Evolutionary conservation across 1,140 invertebrate species (phyloP).

Genomic region (Trichogramma pretiosum): DNA sequence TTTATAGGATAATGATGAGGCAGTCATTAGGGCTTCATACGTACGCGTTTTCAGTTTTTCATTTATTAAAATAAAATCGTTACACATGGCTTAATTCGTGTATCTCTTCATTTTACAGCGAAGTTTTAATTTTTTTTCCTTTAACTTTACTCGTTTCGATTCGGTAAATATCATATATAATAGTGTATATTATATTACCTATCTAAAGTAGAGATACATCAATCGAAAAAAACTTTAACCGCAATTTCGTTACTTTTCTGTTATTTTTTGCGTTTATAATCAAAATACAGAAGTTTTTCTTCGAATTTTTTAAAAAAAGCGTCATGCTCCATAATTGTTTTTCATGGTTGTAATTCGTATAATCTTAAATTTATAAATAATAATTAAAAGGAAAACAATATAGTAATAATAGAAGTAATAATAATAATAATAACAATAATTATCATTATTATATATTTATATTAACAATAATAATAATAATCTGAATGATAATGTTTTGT

Average conservation of each 20-base stretch:
- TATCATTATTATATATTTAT: too few species aligned
- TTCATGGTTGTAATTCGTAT: conserved; percentile 19
- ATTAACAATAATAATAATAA: conserved; percentile 21
- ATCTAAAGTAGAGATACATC: conserved; percentile 42
- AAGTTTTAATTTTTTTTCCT: too few species aligned
- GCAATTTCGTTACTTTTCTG: too few species aligned
- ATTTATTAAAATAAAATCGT: conserved; percentile 47
- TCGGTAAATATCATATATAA: too few species aligned
- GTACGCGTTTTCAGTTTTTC: conserved; percentile 45
- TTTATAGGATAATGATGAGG: conserved; percentile 9
- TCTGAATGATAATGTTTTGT: conserved; percentile 17
- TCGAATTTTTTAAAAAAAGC: too few species aligned
- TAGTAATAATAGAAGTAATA: conserved; percentile 20
- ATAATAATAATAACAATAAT: conserved; percentile 20
- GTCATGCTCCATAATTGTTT: too few species aligned
- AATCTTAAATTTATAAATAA: conserved; percentile 20
- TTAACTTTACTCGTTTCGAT: too few species aligned
- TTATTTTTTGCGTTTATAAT: conserved; percentile 31
- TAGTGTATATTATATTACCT: conserved; percentile 37
- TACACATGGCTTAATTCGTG: conserved; percentile 45
- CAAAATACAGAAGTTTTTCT: conserved; percentile 44
- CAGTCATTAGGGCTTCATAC: conserved; percentile 30
- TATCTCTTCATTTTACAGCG: conserved; percentile 43
- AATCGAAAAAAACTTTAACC: too few species aligned
- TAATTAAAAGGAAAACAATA: conserved; percentile 21